Evolutionary conservation across 2,113 vertebrate species (phyloP), one percentile per base, ranked within the genome.

Genomic region (Nycticryphes semicollaris): DNA sequence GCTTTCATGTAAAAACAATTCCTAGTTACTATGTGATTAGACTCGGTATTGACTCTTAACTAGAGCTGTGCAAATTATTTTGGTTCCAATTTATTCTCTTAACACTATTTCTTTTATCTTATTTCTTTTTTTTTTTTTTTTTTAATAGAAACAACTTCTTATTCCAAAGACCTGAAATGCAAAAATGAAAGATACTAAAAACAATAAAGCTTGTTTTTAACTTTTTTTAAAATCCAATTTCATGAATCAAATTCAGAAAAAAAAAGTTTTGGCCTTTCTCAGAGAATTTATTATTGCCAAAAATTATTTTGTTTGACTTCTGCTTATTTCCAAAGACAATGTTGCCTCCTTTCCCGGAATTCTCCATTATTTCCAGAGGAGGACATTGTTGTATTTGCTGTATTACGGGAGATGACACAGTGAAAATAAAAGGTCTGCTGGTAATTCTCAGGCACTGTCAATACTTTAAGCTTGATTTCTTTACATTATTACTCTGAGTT

Each of bases 1-100:
- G 53, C 79, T 91, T 94, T 90, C 86, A 53, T 63, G 21, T 78
- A 70, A 96, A 97, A 98, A 93, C 53, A 96, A 50, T 88, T 97
- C 92, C 87, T 90, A 95, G 59, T 87, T 94, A 95, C 90, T 90
- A 73, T 80, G 62, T 90, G 59, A 90, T 80, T 89, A 73, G 69
- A 89, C 14, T 56, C 84, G 84, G 75, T 97, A 95, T 97, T 97
- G 83, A 93, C 81, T 81, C 79, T 47, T 24, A 93, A 79, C 41
- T 75, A 88, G 37, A 82, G 17, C 31, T 85, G 15, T 43, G 56
- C 16, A 57, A 95, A 69, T 53, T 7, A 87, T 50, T 89, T 91
- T 67, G 20, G 27, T 27, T 63, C 12, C 5, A 62, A 4, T 14
- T 84, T 54, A 50, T 63, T 72, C 17, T 76, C 17, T 23, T 56